Base-by-base conservation (phyloP, 2,113 vertebrate genomes). In the Tamias sibiricus region DNA sequence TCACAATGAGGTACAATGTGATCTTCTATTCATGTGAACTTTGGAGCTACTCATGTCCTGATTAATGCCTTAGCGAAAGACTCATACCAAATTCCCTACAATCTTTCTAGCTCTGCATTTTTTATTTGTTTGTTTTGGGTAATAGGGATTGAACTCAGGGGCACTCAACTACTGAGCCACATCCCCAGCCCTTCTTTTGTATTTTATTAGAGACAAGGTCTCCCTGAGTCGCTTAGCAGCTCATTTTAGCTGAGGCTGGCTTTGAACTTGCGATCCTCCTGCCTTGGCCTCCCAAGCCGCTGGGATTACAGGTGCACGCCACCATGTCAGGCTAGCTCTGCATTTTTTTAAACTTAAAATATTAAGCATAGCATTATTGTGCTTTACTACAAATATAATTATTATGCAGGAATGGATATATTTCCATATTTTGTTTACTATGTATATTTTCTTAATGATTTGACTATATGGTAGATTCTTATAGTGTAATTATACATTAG, bases 381-480 rank as follows among this genome's bases (percentile, higher is more conserved):
- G 52, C 26, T 72, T 81, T 85, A 28, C 64, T 81, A 62, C 7
- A 80, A 72, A 30, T 91, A 52, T 75, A 74, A 6, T 75, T 90
- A 54, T 80, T 81, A 77, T 37, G 52, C 9, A 95, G 49, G 12
- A 66, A 71, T 95, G 52, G 80, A 66, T 72, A 11, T 74, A 83
- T 95, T 87, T 92, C 28, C 12, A 49, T 72, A 24, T n/a, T 85
- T 72, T 57, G 28, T 95, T 93, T 90, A 57, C 28, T 83, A 8
- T n/a, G 2, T 30, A 4, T 83, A 69, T 89, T 91, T 85, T 90
- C 24, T 89, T 37, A 13, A 6, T 91, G 68, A 79, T 42, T 62
- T 87, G 26, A 44, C 69, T 71, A 28, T 19, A 49, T 74, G 37
- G 8, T 75, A 2, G 47, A 68, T 86, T 81, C 85, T 92, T 81